Conservation (phyloP, 2,888 invertebrate species). For the Meganola albula region DNA sequence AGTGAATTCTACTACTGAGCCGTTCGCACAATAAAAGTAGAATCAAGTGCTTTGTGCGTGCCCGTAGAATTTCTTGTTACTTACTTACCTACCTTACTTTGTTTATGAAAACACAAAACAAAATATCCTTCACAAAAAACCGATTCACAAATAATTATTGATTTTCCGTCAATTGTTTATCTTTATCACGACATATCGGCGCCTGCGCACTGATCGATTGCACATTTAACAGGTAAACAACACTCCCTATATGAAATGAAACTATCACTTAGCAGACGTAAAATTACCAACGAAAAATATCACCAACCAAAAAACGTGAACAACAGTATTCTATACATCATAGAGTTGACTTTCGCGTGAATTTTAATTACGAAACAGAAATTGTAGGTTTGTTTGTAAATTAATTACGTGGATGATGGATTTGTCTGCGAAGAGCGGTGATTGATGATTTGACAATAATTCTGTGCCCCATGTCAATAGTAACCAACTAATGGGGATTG, state of each 20-base stretch:
- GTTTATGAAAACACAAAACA: neutral
- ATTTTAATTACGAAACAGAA: slow-evolving; percentile 10
- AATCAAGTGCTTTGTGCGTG: no score
- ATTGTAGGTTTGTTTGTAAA: slow-evolving; percentile 31
- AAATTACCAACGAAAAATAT: slow-evolving; percentile 21
- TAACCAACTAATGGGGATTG: no score
- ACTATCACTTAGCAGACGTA: slow-evolving; percentile 34
- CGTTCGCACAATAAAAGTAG: no score
- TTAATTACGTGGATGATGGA: slow-evolving; percentile 55
- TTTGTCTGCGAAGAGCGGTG: slow-evolving; percentile 39
- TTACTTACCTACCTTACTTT: no score
- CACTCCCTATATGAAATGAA: slow-evolving; percentile 43
- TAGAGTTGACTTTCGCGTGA: slow-evolving; percentile 22
- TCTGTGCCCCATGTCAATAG: slow-evolving; percentile 39
- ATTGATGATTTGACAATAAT: slow-evolving; percentile 63
- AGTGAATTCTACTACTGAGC: no score
- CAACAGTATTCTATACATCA: neutral
- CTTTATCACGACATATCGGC: slow-evolving; percentile 33
- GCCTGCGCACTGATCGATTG: slow-evolving; percentile 48
- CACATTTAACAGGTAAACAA: slow-evolving; percentile 42
- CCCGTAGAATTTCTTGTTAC: no score
- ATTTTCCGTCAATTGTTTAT: slow-evolving; percentile 22
- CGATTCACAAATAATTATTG: slow-evolving; percentile 18
- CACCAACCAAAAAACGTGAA: slow-evolving; percentile 3
- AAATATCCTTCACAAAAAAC: slow-evolving; percentile 5